A percentile compares a stretch with the other conserved stretches of the same genome.
Evolutionary conservation across 1,140 invertebrate species (phyloP).

Genomic region (Teleogryllus occipitalis): DNA sequence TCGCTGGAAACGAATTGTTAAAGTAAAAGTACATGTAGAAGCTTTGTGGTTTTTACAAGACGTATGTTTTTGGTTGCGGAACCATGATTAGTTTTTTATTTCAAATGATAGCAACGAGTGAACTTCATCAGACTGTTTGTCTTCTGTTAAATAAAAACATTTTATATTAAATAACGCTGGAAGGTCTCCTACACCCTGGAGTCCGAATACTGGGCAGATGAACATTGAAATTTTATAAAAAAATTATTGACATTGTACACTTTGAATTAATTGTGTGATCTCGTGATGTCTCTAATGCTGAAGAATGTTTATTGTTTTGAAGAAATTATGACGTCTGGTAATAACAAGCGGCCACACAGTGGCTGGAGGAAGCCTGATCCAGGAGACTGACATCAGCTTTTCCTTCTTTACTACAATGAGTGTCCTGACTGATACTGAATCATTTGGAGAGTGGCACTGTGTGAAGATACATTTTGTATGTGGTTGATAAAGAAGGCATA

Average conservation of each 20-base stretch:
- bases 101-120: no score
- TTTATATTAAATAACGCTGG: no score
- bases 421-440: not conserved
- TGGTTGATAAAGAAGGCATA: no score
- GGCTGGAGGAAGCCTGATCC: conserved; percentile 10
- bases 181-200: no score
- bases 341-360: not conserved
- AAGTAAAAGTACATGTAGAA: no score
- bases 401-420: conserved; percentile 8
- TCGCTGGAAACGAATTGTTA: no score
- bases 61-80: no score
- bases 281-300: not conserved
- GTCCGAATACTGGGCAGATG: not conserved
- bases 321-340: not conserved
- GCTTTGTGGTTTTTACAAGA: no score
- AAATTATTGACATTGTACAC: not conserved
- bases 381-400: conserved; percentile 14
- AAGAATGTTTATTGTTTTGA: not conserved
- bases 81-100: no score
- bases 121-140: no score
- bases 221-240: not conserved
- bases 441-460: not conserved
- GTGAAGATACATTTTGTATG: not conserved
- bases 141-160: no score
- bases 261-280: not conserved